Evolutionary conservation across 2,888 invertebrate species (phyloP).

Genomic region (Xanthia icteritia): DNA sequence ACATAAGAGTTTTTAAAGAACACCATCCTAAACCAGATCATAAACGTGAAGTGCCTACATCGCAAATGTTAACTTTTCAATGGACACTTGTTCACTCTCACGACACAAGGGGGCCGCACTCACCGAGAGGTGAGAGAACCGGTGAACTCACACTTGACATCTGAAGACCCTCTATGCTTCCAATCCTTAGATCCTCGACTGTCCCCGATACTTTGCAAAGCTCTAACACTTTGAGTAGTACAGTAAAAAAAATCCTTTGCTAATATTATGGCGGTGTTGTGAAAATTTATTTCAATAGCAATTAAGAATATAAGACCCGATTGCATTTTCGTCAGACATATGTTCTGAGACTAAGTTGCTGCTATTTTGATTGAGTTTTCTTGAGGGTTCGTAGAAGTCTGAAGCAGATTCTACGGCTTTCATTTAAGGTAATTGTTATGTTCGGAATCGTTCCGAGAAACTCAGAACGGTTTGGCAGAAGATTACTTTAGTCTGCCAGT

Average conservation of each 20-base stretch:
- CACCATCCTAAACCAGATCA: slow-evolving; percentile 49
- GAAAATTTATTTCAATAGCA: slow-evolving; percentile 42
- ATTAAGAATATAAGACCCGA: slow-evolving; percentile 38
- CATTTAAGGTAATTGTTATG: slow-evolving; percentile 18
- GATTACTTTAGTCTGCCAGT: neutral
- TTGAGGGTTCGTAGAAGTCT: slow-evolving; percentile 16
- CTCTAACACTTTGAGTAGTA: slow-evolving; percentile 43
- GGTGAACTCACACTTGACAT: slow-evolving; percentile 59
- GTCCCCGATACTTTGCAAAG: slow-evolving; percentile 54
- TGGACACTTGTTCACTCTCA: slow-evolving; percentile 67
- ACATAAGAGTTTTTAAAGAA: slow-evolving; percentile 33
- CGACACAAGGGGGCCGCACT: slow-evolving; percentile 63
- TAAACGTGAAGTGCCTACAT: slow-evolving; percentile 56
- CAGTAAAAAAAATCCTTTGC: slow-evolving; percentile 43
- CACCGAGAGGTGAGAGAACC: slow-evolving; percentile 31
- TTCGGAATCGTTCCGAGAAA: neutral
- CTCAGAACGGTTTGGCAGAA: slow-evolving; percentile 3
- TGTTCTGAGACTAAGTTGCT: slow-evolving; percentile 34
- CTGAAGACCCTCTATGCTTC: slow-evolving; percentile 46
- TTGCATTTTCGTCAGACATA: slow-evolving; percentile 52
- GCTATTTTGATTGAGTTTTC: slow-evolving; percentile 21
- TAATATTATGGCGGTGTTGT: slow-evolving; percentile 53
- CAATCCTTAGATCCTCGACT: slow-evolving; percentile 56
- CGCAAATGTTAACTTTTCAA: slow-evolving; percentile 68
- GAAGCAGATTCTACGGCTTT: slow-evolving; percentile 14